Evolutionary conservation across 2,113 vertebrate species (phyloP), one percentile per base, ranked within the genome.

Genomic region (Forbesichthys papilliferus): DNA sequence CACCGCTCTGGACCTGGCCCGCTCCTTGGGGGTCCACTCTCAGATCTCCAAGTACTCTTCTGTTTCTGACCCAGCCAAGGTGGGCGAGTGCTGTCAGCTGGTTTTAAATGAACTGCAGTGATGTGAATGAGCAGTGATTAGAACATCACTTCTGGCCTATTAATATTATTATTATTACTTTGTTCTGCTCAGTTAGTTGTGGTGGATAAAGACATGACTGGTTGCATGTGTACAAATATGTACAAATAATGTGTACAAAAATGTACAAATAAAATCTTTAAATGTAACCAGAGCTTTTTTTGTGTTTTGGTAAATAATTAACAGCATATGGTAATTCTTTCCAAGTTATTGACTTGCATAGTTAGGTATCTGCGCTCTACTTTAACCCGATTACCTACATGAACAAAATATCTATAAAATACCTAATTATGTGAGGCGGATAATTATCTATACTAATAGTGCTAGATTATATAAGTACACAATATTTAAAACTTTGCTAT

Each of bases 1-100:
- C 81, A 95, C 94, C 54, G 95, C 96, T 78, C 86, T 93, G 84
- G 95, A 98, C 84, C 93, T 99, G 92, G 96, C 96, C 63, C 96
- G 94, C 81, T 99, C 95, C 60, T 89, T 99, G 78, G 98, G 96
- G 53, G 93, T 99, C 83, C 92, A 92, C 75, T 94, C 95, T 84
- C 98, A 98, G 90, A 96, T 99, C 81, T 94, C 94, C 78, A 97
- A 96, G 71, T 99, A 96, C 79, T 89, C 90, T 36, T 93, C 94
- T 48, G 91, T 96, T 64, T 93, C 95, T n/a, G 96, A 98, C 87
- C 96, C 97, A 0, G 92, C 92, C 79, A 99, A 98, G 93, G 94
- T 98, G 74, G 95, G 92, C 7, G 96, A 99, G 84, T 99, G 98
- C 84, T 99, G 96, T 89, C 93, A 91, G 84, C 90, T 98, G 81